Conservation (phyloP, 1,140 invertebrate species). For the Pararge aegeria region DNA sequence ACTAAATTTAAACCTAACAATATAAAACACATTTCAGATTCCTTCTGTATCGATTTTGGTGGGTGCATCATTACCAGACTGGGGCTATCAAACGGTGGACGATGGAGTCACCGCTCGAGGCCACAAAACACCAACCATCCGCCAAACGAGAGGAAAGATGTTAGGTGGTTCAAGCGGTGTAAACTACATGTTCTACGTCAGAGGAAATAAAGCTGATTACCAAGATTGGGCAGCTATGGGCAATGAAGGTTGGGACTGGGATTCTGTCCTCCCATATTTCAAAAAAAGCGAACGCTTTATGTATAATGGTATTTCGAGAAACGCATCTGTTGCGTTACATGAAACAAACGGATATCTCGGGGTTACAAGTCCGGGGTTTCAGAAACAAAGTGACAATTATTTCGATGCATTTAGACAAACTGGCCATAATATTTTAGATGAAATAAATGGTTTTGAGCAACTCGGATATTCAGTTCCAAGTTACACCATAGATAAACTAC, state of each 20-base stretch:
- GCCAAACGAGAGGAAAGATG: constrained; percentile 83
- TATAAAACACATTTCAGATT: constrained; percentile 41
- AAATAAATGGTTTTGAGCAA: constrained; percentile 90
- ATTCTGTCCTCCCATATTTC: constrained; percentile 89
- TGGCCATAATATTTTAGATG: constrained; percentile 88
- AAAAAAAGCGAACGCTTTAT: constrained; percentile 91
- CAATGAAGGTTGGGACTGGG: constrained; percentile 92
- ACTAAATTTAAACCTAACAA: too few species aligned
- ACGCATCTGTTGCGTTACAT: constrained; percentile 38
- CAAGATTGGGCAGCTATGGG: constrained; percentile 91
- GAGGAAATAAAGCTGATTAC: constrained; percentile 90
- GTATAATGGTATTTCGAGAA: constrained; percentile 85
- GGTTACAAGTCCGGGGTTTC: constrained; percentile 84
- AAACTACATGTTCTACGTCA: constrained; percentile 96
- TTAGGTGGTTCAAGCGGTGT: constrained; percentile 92
- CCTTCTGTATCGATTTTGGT: constrained; percentile 42
- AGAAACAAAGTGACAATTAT: constrained; percentile 76
- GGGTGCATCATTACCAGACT: constrained; percentile 70
- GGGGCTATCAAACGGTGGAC: constrained; percentile 86
- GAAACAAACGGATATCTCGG: constrained; percentile 36
- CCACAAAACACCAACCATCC: constrained; percentile 81
- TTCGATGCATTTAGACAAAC: constrained; percentile 89
- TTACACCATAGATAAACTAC: constrained; percentile 88
- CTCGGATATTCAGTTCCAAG: constrained; percentile 90
- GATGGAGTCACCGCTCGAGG: constrained; percentile 83